Percentiles rank a stretch among this genome's conserved stretches.
These are phyloP conservation scores for Chymomyza caudatula DNA, from an alignment of 2,888 invertebrate genomes.

Conservation along the genomic window DNA sequence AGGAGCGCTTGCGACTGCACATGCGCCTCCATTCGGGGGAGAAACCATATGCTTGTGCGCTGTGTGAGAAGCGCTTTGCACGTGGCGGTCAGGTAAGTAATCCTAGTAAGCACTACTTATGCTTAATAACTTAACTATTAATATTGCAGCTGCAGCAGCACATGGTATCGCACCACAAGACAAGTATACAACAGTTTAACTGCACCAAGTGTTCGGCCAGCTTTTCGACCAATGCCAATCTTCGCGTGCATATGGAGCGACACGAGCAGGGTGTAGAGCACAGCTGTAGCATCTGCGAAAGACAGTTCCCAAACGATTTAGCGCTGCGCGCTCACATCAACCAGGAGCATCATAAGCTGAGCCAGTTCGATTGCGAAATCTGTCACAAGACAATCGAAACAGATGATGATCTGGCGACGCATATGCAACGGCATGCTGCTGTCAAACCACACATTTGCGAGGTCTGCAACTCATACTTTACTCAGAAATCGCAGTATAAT, in stretches of 20 bases:
- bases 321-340: slow-evolving; percentile 86
- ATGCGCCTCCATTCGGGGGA: slow-evolving; percentile 86
- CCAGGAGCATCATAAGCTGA: slow-evolving; percentile 86
- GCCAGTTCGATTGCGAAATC: slow-evolving; percentile 87
- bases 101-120: neutral
- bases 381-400: slow-evolving; percentile 90
- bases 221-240: slow-evolving; percentile 83
- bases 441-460: slow-evolving; percentile 86
- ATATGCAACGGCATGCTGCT: slow-evolving; percentile 88
- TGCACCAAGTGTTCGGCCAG: slow-evolving; percentile 85
- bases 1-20: slow-evolving; percentile 87
- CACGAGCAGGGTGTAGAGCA: slow-evolving; percentile 87
- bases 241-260: slow-evolving; percentile 83
- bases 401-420: slow-evolving; percentile 87
- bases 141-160: slow-evolving; percentile 80
- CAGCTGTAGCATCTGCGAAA: slow-evolving; percentile 89
- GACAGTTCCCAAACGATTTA: slow-evolving; percentile 86
- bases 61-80: slow-evolving; percentile 84
- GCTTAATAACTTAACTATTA: neutral
- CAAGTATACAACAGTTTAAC: slow-evolving; percentile 83
- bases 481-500: slow-evolving; percentile 89
- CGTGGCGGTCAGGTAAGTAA: slow-evolving; percentile 84
- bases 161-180: slow-evolving; percentile 82
- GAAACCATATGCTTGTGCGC: slow-evolving; percentile 83
- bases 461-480: slow-evolving; percentile 88